Evolutionary conservation across 2,888 invertebrate species (phyloP).

Genomic region (Macrophya alboannulata): DNA sequence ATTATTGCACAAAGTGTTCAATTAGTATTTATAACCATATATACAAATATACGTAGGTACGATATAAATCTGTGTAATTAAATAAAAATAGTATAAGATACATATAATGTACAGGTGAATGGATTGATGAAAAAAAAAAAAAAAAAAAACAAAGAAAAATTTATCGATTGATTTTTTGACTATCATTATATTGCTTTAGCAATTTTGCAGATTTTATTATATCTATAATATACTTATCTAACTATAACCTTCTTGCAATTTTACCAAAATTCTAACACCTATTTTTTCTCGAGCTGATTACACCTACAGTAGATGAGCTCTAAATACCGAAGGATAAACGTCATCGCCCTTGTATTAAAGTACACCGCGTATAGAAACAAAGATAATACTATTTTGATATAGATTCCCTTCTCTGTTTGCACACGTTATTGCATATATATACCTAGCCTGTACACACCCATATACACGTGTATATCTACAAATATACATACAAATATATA

Average conservation of each 20-base stretch:
- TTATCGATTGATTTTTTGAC: no score
- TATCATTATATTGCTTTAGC: no score
- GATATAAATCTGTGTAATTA: no score
- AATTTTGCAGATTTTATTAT: no score
- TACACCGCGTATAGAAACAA: neutral
- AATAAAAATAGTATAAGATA: no score
- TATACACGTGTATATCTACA: no score
- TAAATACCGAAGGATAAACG: slow-evolving; percentile 14
- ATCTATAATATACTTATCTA: no score
- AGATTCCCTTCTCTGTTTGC: neutral
- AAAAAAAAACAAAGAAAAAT: no score
- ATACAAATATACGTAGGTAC: no score
- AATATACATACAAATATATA: no score
- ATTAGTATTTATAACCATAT: neutral
- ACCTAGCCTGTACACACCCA: neutral
- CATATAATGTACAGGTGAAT: no score
- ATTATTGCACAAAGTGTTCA: slow-evolving; percentile 8
- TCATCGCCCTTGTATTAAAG: neutral
- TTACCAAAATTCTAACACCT: neutral
- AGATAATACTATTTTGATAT: slow-evolving; percentile 17
- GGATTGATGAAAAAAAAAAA: no score
- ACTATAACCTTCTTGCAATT: neutral
- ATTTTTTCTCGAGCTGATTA: neutral
- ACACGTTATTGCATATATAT: neutral
- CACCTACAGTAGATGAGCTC: slow-evolving; percentile 3